phyloP scores from a whole-genome alignment of 2,888 invertebrate species.

The Willowsia nigromaculata region DNA sequence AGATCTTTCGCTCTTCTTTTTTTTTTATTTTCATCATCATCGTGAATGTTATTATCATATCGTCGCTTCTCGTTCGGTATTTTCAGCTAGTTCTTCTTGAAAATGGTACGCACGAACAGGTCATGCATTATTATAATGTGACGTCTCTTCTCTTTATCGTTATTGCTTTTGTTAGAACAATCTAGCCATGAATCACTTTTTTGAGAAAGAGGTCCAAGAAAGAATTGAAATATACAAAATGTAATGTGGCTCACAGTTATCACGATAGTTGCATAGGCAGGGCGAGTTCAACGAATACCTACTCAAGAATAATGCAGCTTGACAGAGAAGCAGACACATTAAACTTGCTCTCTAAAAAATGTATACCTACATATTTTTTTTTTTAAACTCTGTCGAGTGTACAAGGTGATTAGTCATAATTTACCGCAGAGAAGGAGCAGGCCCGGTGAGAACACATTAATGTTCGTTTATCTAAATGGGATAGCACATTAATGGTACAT shows the following conservation, averaged over 20 bases:
- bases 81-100: conserved; percentile 40
- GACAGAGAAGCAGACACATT: neutral
- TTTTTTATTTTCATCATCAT: neutral
- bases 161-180: conserved; percentile 68
- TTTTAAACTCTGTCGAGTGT: conserved; percentile 50
- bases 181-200: conserved; percentile 65
- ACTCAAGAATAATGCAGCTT: neutral
- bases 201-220: conserved; percentile 23
- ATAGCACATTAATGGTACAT: conserved; percentile 43
- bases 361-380: neutral
- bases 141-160: conserved; percentile 66
- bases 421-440: conserved; percentile 12
- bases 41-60: conserved; percentile 48
- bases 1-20: conserved; percentile 5
- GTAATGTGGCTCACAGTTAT: conserved; percentile 29
- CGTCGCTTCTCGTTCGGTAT: conserved; percentile 40
- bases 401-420: conserved; percentile 59
- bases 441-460: conserved; percentile 56
- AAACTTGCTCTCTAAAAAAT: conserved; percentile 3
- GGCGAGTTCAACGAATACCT: neutral
- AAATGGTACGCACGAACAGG: conserved; percentile 65
- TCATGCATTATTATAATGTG: conserved; percentile 70
- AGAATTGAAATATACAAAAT: conserved; percentile 35
- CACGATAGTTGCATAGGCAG: neutral
- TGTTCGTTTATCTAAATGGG: conserved; percentile 65